phyloP scores from a whole-genome alignment of 2,797 vertebrate genomes.

The Cossypha dichroa region DNA sequence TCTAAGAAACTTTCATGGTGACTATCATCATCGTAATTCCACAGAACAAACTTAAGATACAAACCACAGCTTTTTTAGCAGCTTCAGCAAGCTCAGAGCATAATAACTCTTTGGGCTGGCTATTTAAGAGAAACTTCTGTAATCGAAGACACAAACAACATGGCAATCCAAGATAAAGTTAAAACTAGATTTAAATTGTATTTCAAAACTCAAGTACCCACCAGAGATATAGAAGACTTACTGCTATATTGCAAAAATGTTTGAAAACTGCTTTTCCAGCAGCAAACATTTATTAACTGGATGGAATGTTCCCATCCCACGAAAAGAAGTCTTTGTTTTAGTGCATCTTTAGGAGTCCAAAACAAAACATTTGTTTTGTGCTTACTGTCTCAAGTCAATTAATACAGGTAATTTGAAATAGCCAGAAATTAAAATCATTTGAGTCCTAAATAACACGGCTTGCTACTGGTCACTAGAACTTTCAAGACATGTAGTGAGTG shows the following conservation, averaged over 20 bases:
- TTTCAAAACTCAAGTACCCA: neutral
- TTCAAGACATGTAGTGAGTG: neutral
- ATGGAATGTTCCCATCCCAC: neutral
- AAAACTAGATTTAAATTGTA: neutral
- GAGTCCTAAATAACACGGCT: neutral
- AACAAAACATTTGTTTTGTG: neutral
- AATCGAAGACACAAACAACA: neutral
- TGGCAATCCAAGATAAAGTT: neutral
- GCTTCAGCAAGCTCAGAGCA: neutral
- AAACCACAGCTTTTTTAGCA: neutral
- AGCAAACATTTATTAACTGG: neutral
- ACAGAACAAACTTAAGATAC: neutral
- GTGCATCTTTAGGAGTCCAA: neutral
- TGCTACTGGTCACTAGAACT: neutral
- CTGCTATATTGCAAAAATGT: neutral
- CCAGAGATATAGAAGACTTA: neutral
- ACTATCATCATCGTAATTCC: neutral
- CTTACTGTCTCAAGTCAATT: neutral
- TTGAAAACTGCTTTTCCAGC: neutral
- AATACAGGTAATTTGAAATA: neutral
- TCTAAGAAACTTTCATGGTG: neutral
- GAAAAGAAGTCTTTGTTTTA: neutral
- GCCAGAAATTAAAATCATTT: neutral
- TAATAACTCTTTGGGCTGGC: neutral
- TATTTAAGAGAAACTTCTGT: neutral